These are phyloP conservation scores for Sarcophaga subvicina DNA, from an alignment of 2,888 invertebrate genomes.

Conservation along the genomic window DNA sequence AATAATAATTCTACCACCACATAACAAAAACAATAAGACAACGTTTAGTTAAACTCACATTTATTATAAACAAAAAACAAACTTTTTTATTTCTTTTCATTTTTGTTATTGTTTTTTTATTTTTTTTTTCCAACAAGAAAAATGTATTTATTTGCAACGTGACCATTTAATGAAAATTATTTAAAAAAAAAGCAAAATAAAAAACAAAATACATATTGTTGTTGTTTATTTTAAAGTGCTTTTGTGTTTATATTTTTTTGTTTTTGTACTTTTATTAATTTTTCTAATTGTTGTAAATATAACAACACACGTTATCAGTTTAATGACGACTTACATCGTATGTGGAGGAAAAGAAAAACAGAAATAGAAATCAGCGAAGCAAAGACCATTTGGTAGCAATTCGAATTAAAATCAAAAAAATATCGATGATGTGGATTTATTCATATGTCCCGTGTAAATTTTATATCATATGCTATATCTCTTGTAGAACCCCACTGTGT, in stretches of 20 bases:
- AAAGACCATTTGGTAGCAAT: no score
- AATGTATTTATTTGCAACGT: slow-evolving; percentile 66
- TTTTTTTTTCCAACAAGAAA: slow-evolving; percentile 49
- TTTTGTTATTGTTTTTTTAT: neutral
- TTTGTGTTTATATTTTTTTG: slow-evolving; percentile 29
- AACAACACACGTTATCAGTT: slow-evolving; percentile 41
- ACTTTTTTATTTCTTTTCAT: no score
- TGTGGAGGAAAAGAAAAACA: neutral
- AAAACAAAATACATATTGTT: no score
- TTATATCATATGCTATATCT: no score
- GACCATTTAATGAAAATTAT: slow-evolving; percentile 64
- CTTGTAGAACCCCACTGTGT: no score
- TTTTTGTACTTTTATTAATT: neutral
- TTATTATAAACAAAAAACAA: neutral
- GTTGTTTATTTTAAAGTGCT: slow-evolving; percentile 17
- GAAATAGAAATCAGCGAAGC: no score
- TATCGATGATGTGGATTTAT: no score
- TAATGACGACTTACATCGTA: slow-evolving; percentile 50
- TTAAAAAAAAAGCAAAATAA: slow-evolving; percentile 21
- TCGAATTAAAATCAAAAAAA: no score
- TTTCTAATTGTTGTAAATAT: slow-evolving; percentile 14
- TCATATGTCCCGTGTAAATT: no score
- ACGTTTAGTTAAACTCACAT: neutral
- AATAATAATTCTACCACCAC: neutral
- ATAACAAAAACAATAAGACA: slow-evolving; percentile 15